A percentile compares a stretch with the other conserved stretches of the same genome.
Evolutionary conservation across 2,113 vertebrate genomes (phyloP).

Genomic region (Psittacula cyanocephala): DNA sequence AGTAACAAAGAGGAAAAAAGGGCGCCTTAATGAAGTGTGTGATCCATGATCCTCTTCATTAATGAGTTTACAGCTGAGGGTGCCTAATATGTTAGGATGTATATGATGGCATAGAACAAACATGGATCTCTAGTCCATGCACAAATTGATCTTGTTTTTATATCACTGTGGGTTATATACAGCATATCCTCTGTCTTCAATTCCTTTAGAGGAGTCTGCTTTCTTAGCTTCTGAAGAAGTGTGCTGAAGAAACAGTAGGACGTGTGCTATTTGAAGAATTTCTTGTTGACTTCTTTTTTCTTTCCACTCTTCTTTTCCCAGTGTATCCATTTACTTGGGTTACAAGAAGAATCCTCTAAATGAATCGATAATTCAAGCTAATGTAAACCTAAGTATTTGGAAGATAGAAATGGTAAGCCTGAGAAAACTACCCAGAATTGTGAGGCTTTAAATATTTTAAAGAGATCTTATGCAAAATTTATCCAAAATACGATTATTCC

Average conservation of each 20-base stretch:
- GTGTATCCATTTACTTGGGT: neutral
- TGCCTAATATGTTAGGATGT: neutral
- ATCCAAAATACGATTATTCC: neutral
- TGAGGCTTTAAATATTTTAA: slow-evolving; percentile 10
- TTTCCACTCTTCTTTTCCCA: neutral
- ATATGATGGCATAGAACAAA: neutral
- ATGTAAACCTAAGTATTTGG: neutral
- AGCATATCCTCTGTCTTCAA: neutral
- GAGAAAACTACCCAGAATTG: neutral
- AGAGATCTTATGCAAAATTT: neutral
- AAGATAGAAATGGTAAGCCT: neutral
- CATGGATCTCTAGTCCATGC: neutral
- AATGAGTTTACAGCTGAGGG: neutral
- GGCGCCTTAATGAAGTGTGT: neutral
- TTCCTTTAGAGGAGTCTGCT: neutral
- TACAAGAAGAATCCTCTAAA: neutral
- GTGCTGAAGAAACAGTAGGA: neutral
- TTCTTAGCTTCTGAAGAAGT: neutral
- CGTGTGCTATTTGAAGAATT: fast-evolving
- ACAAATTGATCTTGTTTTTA: neutral
- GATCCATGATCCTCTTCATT: neutral
- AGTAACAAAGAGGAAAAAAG: neutral
- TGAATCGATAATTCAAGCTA: neutral
- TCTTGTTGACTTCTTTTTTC: neutral
- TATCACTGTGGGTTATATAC: neutral